Percentiles rank a stretch among this genome's conserved stretches.
phyloP scores from a whole-genome alignment of 2,888 invertebrate species.

The Phalangium opilio region DNA sequence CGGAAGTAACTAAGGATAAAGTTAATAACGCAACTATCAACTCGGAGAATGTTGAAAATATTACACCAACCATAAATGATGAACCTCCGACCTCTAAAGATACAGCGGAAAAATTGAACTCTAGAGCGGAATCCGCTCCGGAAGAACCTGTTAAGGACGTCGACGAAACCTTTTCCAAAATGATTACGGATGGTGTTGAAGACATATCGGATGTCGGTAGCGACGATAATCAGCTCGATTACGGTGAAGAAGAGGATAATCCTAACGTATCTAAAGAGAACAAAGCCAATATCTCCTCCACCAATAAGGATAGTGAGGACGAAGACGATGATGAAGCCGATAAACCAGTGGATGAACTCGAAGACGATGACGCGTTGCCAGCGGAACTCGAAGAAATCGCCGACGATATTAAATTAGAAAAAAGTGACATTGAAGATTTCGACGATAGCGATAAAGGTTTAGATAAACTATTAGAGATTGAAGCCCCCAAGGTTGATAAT shows the following conservation, averaged over 20 bases:
- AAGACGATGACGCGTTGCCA: conserved; percentile 11
- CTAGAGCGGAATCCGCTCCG: too few relatives aligned
- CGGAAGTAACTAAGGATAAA: too few relatives aligned
- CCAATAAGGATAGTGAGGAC: conserved; percentile 1
- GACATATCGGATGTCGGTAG: conserved; percentile 14
- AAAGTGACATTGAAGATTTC: conserved; percentile 24
- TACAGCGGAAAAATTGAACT: too few relatives aligned
- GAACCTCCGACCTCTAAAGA: too few relatives aligned
- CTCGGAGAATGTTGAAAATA: too few relatives aligned
- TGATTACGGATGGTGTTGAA: conserved; percentile 9
- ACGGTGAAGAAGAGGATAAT: conserved; percentile 3
- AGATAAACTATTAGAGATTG: too few relatives aligned
- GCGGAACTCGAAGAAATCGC: conserved; percentile 16
- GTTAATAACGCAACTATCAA: too few relatives aligned
- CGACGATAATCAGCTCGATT: conserved; percentile 7
- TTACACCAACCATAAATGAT: too few relatives aligned
- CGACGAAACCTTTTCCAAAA: not conserved
- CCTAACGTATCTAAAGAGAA: not conserved
- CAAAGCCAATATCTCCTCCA: too few relatives aligned
- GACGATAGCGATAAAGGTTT: conserved; percentile 19
- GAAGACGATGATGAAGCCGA: conserved; percentile 20
- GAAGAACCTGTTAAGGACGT: not conserved
- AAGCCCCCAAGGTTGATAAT: too few relatives aligned
- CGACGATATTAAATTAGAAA: conserved; percentile 18
- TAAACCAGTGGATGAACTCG: conserved; percentile 4